These are phyloP conservation scores for Philotrypesis tridentata DNA, from an alignment of 1,140 invertebrate genomes.

Conservation along the genomic window DNA sequence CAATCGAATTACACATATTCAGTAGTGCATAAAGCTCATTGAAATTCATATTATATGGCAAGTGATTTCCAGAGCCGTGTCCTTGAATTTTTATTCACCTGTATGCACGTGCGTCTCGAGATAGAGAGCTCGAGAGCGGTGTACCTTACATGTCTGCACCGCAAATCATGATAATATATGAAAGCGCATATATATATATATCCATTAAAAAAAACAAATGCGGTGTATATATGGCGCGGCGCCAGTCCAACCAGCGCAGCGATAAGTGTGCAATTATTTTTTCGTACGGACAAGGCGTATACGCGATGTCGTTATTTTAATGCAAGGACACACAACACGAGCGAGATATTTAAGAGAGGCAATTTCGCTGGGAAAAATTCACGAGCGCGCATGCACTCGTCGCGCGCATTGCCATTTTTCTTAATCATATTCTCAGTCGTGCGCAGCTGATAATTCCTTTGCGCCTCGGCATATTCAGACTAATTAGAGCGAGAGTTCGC, in stretches of 20 bases:
- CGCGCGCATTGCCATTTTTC: too few species aligned
- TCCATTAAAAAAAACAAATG: too few species aligned
- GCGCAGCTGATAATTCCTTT: too few species aligned
- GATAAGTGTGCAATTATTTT: not conserved
- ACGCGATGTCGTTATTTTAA: not conserved
- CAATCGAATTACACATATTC: not conserved
- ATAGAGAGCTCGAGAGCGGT: too few species aligned
- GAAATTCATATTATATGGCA: not conserved
- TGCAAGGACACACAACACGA: not conserved
- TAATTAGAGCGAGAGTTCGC: not conserved
- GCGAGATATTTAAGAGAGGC: not conserved
- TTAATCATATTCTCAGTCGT: too few species aligned
- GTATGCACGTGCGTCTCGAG: not conserved
- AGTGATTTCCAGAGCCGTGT: not conserved
- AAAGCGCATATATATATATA: not conserved
- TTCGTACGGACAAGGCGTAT: not conserved
- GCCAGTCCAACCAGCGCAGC: not conserved
- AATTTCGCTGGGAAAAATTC: not conserved
- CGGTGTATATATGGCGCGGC: not conserved
- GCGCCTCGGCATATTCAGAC: not conserved
- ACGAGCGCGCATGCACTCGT: not conserved
- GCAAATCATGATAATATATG: constrained; percentile 30
- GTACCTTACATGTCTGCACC: not conserved
- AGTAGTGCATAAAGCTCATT: not conserved
- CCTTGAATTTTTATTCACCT: not conserved